Conservation (phyloP, 2,113 vertebrate species). For the Sinocyclocheilus maitianheensis region DNA sequence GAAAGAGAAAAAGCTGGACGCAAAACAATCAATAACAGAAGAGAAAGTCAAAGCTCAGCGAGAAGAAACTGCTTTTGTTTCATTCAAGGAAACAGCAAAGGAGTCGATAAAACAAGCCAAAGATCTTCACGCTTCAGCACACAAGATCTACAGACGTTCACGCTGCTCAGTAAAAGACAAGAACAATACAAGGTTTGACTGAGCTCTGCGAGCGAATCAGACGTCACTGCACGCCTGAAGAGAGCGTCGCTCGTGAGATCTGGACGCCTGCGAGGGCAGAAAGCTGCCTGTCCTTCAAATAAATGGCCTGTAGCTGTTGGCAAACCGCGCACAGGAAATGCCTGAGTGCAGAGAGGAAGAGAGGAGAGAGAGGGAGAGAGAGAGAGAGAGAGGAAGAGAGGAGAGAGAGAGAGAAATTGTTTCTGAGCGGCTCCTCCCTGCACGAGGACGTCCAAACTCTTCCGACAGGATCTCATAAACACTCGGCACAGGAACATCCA, state of each 20-base stretch:
- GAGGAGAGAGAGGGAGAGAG: constrained; percentile 57
- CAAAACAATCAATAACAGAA: not conserved
- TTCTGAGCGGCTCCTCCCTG: not conserved
- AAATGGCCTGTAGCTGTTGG: constrained; percentile 61
- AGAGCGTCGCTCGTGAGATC: too few species aligned
- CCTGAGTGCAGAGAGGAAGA: constrained; percentile 70
- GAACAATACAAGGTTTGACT: too few species aligned
- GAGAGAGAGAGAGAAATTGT: constrained; percentile 49
- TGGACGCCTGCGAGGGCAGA: too few species aligned
- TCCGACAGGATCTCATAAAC: not conserved
- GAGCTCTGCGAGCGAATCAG: too few species aligned
- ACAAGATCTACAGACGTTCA: not conserved
- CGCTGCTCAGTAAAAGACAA: too few species aligned
- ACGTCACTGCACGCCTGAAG: too few species aligned
- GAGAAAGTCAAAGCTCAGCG: not conserved
- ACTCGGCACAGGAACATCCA: too few species aligned
- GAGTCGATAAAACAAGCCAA: not conserved
- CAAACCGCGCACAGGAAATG: constrained; percentile 69
- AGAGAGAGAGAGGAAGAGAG: constrained; percentile 68
- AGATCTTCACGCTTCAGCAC: not conserved
- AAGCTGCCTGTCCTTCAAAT: constrained; percentile 31
- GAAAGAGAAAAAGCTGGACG: not conserved
- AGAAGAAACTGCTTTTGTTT: constrained; percentile 7
- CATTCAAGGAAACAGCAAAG: not conserved
- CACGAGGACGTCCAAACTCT: not conserved